These are phyloP conservation scores for Trissolcus basalis DNA, from an alignment of 1,140 invertebrate genomes.

Conservation along the genomic window DNA sequence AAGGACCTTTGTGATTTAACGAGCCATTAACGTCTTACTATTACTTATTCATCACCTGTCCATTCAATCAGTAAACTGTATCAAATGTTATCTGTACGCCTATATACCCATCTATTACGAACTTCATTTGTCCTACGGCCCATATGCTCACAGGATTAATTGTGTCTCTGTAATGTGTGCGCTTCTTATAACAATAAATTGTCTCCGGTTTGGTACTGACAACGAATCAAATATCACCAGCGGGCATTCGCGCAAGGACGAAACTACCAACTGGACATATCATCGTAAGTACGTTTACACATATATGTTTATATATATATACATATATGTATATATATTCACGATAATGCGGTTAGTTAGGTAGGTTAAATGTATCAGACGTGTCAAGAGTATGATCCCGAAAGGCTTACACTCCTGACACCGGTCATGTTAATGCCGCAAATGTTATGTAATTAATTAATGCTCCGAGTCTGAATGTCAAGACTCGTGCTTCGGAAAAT, in stretches of 20 bases:
- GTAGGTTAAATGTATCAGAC: conserved; percentile 20
- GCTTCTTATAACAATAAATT: conserved; percentile 48
- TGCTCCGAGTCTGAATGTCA: conserved; percentile 19
- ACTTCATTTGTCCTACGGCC: conserved; percentile 1
- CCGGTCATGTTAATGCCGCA: conserved; percentile 19
- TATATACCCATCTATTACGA: not conserved
- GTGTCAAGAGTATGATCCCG: conserved; percentile 32
- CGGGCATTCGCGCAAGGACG: conserved; percentile 21
- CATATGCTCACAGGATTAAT: conserved; percentile 35
- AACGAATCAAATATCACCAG: conserved; percentile 40
- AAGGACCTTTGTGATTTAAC: no score
- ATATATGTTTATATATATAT: not conserved
- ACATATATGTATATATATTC: conserved; percentile 26
- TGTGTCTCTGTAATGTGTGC: conserved; percentile 7
- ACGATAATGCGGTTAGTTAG: conserved; percentile 34
- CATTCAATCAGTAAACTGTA: no score
- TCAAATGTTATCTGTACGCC: no score
- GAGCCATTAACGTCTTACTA: no score
- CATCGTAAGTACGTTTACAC: conserved; percentile 7
- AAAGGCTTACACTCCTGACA: conserved; percentile 8
- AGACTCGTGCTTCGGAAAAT: not conserved
- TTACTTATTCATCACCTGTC: no score
- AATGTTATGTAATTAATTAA: conserved; percentile 42
- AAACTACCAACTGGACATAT: conserved; percentile 31
- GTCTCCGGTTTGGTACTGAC: conserved; percentile 44